Evolutionary conservation across 2,888 invertebrate species (phyloP), one percentile per base, ranked within the genome.

Genomic region (Cephus runcator): DNA sequence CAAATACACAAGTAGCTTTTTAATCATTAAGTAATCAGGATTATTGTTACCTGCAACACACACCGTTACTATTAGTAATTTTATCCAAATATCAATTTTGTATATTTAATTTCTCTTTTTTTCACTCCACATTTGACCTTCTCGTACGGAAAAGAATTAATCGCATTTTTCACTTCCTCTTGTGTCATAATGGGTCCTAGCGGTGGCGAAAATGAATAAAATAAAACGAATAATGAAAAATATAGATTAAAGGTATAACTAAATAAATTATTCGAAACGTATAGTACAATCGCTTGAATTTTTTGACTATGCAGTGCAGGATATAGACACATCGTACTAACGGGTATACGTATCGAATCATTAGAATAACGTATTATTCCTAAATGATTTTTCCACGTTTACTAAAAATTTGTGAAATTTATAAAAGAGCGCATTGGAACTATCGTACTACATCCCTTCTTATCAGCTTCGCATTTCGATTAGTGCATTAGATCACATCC

Each of bases 241-340:
- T 82, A 74, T 80, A 79, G 73, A 82, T 84, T 81, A 78, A 78
- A 85, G 84, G 82, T 84, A 87, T 87, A 87, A 85, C 82, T 81
- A 81, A 85, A 85, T 87, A 87, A 88, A 86, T 87, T 87, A 87
- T 85, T 88, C 85, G 82, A 86, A 85, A 83, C 79, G 81, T 84
- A 83, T 73, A 35, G 56, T 56, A 56, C 56, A 56, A 71, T 33
- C 34, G 71, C 71, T 31, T 71, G 30, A 71, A 71, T 75, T 36
- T 34, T 75, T 69, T 69, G 36, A 76, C 73, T 34, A 36, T 12
- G 23, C 33, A 40, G 40, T 40, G 2, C 56, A 56, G 23, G 56
- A 56, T 40, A 6, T 56, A 56, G 56, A 56, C 23, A 9, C 56
- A 12, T 71, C 35, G 36, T 30, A 34, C 12, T 36, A 69, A 15